Evolutionary conservation across 2,888 invertebrate species (phyloP).

Genomic region (Andrena praecox): DNA sequence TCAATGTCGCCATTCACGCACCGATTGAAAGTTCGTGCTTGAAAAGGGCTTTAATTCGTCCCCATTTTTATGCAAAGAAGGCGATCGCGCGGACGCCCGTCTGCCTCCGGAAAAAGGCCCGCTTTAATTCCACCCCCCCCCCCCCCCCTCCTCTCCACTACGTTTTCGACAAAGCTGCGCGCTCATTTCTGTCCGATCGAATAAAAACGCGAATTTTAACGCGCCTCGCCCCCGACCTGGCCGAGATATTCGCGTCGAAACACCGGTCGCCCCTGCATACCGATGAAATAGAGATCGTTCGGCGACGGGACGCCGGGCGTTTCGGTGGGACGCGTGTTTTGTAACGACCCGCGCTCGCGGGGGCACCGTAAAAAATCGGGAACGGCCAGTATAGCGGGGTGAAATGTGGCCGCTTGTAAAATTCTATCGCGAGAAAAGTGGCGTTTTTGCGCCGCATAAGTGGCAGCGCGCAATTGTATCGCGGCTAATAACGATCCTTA

Average conservation of each 20-base stretch:
- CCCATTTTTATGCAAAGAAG: slow-evolving; percentile 70
- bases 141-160: slow-evolving; percentile 24
- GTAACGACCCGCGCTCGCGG: slow-evolving; percentile 24
- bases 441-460: slow-evolving; percentile 19
- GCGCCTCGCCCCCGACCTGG: not conserved
- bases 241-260: slow-evolving; percentile 8
- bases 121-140: slow-evolving; percentile 49
- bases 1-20: slow-evolving; percentile 43
- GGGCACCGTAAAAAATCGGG: slow-evolving; percentile 43
- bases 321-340: slow-evolving; percentile 25
- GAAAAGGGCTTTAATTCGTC: slow-evolving; percentile 59
- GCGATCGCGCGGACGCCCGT: slow-evolving; percentile 50
- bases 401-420: slow-evolving; percentile 52
- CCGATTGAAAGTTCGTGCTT: slow-evolving; percentile 34
- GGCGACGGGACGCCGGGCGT: slow-evolving; percentile 15
- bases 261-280: slow-evolving; percentile 25
- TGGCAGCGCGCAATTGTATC: slow-evolving; percentile 43
- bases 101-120: slow-evolving; percentile 38
- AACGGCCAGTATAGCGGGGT: slow-evolving; percentile 28
- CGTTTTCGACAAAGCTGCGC: slow-evolving; percentile 3
- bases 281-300: slow-evolving; percentile 44
- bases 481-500: slow-evolving; percentile 47
- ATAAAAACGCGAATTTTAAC: slow-evolving; percentile 36
- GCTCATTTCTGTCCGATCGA: not conserved
- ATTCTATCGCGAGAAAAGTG: slow-evolving; percentile 17